These are phyloP conservation scores for Piprites chloris DNA, from an alignment of 2,113 vertebrate genomes.

Conservation along the genomic window DNA sequence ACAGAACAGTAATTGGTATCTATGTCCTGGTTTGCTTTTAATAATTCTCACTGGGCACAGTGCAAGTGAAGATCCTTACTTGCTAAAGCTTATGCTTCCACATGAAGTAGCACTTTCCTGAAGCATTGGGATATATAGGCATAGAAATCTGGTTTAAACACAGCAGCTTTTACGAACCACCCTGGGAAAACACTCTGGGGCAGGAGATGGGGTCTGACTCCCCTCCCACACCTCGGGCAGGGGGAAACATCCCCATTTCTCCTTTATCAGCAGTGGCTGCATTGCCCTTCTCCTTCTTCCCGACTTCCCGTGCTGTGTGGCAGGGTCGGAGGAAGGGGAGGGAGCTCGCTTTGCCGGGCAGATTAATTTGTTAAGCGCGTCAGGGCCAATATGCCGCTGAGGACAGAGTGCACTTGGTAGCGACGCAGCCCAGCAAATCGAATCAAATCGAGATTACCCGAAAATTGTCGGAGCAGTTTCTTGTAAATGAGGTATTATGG, in stretches of 20 bases:
- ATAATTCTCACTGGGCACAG: not conserved
- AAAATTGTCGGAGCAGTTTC: not conserved
- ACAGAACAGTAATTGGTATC: not conserved
- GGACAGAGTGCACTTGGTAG: not conserved
- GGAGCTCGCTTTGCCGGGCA: not conserved
- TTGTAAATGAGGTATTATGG: not conserved
- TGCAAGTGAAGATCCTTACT: not conserved
- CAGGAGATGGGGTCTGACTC: not conserved
- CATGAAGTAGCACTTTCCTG: not conserved
- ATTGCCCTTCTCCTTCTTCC: not conserved
- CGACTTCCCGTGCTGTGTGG: not conserved
- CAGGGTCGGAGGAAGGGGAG: not conserved
- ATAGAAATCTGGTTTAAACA: not conserved
- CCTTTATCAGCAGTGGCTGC: not conserved
- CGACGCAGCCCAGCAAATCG: not conserved
- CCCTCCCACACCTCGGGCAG: fast-evolving
- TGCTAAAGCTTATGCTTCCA: not conserved
- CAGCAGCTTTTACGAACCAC: fast-evolving
- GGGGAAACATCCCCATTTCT: not conserved
- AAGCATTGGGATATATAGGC: fast-evolving
- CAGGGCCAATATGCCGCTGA: not conserved
- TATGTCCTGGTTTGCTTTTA: not conserved
- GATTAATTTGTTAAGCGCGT: conserved; percentile 53
- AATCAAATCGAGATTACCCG: conserved; percentile 28
- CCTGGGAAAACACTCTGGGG: not conserved